Evolutionary conservation across 1,140 invertebrate genomes (phyloP).

Genomic region (Heliconius hewitsoni): DNA sequence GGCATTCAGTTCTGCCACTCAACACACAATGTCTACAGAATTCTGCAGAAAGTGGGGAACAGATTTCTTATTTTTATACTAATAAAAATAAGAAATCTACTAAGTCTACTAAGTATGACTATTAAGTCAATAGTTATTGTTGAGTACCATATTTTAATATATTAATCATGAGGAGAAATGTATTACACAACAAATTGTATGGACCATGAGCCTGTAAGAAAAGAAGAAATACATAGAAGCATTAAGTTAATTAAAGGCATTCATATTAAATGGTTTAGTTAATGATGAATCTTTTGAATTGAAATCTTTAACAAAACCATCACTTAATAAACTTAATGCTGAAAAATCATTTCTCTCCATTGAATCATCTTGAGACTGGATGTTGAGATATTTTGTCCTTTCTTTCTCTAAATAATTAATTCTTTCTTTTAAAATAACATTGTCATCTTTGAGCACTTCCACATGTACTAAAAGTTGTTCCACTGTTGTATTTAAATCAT

Average conservation of each 20-base stretch:
- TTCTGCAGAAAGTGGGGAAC: too few species aligned
- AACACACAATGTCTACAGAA: too few species aligned
- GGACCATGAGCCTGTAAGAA: too few species aligned
- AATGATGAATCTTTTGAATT: constrained; percentile 33
- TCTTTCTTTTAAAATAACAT: constrained; percentile 78
- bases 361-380: constrained; percentile 51
- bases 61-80: too few species aligned
- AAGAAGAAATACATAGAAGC: not conserved
- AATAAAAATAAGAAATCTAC: too few species aligned
- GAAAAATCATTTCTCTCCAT: constrained; percentile 46
- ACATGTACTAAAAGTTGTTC: constrained; percentile 83
- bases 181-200: not conserved
- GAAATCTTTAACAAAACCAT: constrained; percentile 41
- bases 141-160: too few species aligned
- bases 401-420: constrained; percentile 79
- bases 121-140: too few species aligned
- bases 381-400: constrained; percentile 66
- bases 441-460: constrained; percentile 83
- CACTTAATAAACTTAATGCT: constrained; percentile 37
- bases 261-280: constrained; percentile 36
- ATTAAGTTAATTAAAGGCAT: constrained; percentile 11
- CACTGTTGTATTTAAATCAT: constrained; percentile 82
- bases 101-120: too few species aligned
- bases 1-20: too few species aligned
- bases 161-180: too few species aligned